Base-by-base conservation (phyloP, 2,113 vertebrate genomes). In the Pycnonotus jocosus region DNA sequence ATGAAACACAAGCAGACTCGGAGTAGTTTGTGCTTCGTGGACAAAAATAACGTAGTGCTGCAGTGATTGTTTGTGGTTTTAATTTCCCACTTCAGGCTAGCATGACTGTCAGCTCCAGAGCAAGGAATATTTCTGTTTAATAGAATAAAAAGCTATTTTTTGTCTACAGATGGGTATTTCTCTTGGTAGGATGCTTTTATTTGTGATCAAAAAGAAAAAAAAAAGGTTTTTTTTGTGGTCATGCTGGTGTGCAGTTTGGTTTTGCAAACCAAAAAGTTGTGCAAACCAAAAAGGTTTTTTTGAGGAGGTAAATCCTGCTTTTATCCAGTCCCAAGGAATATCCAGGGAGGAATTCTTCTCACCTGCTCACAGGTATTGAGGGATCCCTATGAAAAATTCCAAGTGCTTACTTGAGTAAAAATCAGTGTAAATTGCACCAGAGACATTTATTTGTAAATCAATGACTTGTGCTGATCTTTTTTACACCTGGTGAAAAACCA, bases 401-500 rank as follows among this genome's bases (percentile, higher is more conserved):
- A 25, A n/a, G 17, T 9, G 40, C 24, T 60, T 21, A 0, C 38
- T 45, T 33, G 47, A 40, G 47, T 14, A 4, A 22, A 76, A 23
- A 19, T 20, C 28, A 31, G 2, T 35, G 25, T 18, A 35, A 25
- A 60, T 48, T 62, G 37, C 87, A 66, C 35, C 37, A 12, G 0
- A 2, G 12, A 18, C 27, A 1, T 17, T 51, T 20, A 2, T 12
- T 53, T n/a, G 5, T 7, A 21, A 18, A 62, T 7, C 28, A 79
- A 19, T 15, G 7, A 23, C 24, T 44, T 37, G 18, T 48, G 47
- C 27, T 50, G 23, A 35, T 19, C 38, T 53, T 58, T 12, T 13
- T 42, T n/a, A 37, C 4, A 37, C 22, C 53, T 44, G 35, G 21
- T 69, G 38, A 12, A 57, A 30, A 15, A 1, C 0, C 2, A n/a